A percentile compares a stretch with the other conserved stretches of the same genome.
These are phyloP conservation scores for Myrmophylax atrothorax DNA, from an alignment of 2,113 vertebrate genomes.

Conservation along the genomic window DNA sequence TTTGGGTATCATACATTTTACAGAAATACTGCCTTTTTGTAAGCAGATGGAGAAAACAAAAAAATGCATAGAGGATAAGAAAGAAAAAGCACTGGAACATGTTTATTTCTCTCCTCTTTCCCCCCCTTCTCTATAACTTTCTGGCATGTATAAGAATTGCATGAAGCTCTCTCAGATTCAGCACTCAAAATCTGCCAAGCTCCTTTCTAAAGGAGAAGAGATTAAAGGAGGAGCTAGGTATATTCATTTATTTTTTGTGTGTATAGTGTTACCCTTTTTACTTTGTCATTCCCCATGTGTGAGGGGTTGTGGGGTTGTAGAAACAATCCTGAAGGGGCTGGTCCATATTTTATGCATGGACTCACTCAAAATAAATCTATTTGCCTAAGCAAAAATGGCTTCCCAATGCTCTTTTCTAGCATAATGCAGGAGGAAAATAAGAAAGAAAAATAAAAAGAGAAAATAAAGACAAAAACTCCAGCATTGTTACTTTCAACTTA, in stretches of 20 bases:
- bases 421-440: not conserved
- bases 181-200: not conserved
- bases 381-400: not conserved
- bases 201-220: not conserved
- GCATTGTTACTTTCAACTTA: not conserved
- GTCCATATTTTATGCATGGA: not conserved
- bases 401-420: not conserved
- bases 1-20: not conserved
- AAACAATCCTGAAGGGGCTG: not conserved
- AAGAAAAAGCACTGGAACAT: not conserved
- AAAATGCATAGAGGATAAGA: not conserved
- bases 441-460: not conserved
- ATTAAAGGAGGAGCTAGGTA: not conserved
- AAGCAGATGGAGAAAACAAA: not conserved
- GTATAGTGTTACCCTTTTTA: too few relatives aligned
- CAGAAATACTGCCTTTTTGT: not conserved
- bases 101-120: rapidly evolving
- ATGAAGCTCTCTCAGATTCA: not conserved
- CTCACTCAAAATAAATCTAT: not conserved
- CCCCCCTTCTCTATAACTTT: not conserved
- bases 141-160: not conserved
- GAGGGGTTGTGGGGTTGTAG: not conserved
- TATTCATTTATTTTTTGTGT: not conserved
- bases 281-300: not conserved
- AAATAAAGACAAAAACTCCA: rapidly evolving